phyloP scores from a whole-genome alignment of 92 coral and sea anemone species.

The Micromussa lordhowensis region DNA sequence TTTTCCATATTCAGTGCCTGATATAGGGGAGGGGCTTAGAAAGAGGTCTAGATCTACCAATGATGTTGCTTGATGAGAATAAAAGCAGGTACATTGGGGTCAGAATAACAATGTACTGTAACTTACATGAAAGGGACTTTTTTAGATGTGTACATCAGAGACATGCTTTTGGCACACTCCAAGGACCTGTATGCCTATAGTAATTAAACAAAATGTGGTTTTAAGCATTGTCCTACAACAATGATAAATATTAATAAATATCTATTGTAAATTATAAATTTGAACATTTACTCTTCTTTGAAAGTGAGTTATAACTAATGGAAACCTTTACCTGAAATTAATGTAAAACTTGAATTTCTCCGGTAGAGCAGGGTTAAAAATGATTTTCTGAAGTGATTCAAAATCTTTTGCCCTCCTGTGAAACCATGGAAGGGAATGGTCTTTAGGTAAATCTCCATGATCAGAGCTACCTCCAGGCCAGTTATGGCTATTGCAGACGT shows the following conservation, averaged over 20 bases:
- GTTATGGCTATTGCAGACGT: conserved; percentile 57
- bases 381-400: conserved; percentile 43
- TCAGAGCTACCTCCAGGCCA: conserved; percentile 60
- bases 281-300: too few relatives aligned
- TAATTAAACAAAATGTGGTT: too few relatives aligned
- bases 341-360: conserved; percentile 53
- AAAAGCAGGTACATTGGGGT: too few relatives aligned
- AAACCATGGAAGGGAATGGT: conserved; percentile 59
- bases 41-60: too few relatives aligned
- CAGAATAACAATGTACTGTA: too few relatives aligned
- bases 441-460: conserved; percentile 33
- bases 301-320: too few relatives aligned
- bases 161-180: conserved; percentile 17
- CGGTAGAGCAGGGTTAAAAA: conserved; percentile 37
- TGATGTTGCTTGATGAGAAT: too few relatives aligned
- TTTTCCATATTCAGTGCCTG: too few relatives aligned
- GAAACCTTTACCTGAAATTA: conserved; percentile 48
- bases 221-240: too few relatives aligned
- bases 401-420: conserved; percentile 55
- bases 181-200: conserved; percentile 2
- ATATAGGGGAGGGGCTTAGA: too few relatives aligned
- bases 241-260: too few relatives aligned
- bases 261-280: too few relatives aligned
- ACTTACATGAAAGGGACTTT: neutral
- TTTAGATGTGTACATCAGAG: neutral